Base-by-base conservation (phyloP, 2,113 vertebrate genomes). In the Laterallus jamaicensis region DNA sequence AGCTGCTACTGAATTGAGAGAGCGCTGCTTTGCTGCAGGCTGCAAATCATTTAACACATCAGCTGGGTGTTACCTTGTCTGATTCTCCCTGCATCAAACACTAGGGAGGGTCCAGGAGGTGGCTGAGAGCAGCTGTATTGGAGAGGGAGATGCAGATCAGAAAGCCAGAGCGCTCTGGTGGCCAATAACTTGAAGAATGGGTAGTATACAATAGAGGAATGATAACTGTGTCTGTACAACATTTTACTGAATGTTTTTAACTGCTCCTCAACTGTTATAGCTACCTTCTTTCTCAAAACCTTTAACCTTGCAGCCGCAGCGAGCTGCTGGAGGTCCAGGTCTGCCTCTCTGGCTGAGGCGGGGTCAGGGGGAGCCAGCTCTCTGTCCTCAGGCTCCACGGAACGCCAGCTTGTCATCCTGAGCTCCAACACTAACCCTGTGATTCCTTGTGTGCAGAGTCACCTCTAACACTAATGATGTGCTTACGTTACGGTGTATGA, bases 391-490 rank as follows among this genome's bases (percentile, higher is more conserved):
- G 3, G 2, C 60, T 73, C 44, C 19, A 5, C 59, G 58, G 0
- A 17, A 9, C 8, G 2, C 25, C 9, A 42, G 22, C 0, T 8
- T 14, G 1, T 5, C 7, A 4, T 3, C 2, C 18, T 32, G 9
- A 11, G 15, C 19, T 42, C 29, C 68, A 13, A 5, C 42, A 2
- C 59, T 6, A 2, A 40, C 4, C 49, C 68, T 8, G 2, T 5
- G 1, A 0, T 10, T 8, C 31, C 9, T 0, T 0, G 49, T 6
- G 8, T 4, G 2, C 0, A 2, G 42, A 35, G 29, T 8, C 19
- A 32, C 5, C n/a, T 16, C 52, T 3, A 32, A 1, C 8, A 6
- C 20, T 37, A 8, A 15, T 1, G 26, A 21, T 32, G 21, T 14
- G 2, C 18, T 56, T n/a, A 22, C 1, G 0, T 58, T 70, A 4